Percentiles rank a stretch among this genome's conserved stretches.
phyloP scores from a whole-genome alignment of 2,797 vertebrate genomes.

The Chelidonichthys spinosus region DNA sequence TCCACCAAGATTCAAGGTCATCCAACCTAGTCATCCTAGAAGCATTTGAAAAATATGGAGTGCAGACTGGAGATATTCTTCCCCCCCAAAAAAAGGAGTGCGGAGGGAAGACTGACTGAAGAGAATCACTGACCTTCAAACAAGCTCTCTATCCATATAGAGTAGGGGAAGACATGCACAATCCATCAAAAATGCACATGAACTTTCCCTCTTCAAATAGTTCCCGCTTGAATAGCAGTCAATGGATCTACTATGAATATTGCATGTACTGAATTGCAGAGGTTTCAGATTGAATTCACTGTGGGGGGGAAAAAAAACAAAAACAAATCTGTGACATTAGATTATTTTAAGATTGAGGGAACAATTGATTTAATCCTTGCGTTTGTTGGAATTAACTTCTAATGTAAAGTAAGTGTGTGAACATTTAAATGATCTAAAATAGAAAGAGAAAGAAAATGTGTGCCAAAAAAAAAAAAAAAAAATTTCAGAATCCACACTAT shows the following conservation, averaged over 20 bases:
- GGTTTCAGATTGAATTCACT: conserved; percentile 74
- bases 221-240: conserved; percentile 83
- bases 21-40: conserved; percentile 79
- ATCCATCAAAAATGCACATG: conserved; percentile 87
- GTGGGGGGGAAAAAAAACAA: conserved; percentile 35
- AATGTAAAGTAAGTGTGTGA: background rate
- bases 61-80: conserved; percentile 73
- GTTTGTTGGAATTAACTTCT: background rate
- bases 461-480: conserved; percentile 36
- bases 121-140: conserved; percentile 86
- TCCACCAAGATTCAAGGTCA: conserved; percentile 76
- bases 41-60: conserved; percentile 78
- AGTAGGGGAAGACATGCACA: conserved; percentile 82
- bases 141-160: conserved; percentile 84
- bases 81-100: conserved; percentile 64
- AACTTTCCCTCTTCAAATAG: conserved; percentile 86
- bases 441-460: background rate
- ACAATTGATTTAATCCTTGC: background rate
- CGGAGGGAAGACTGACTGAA: conserved; percentile 75
- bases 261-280: conserved; percentile 78
- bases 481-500: conserved; percentile 51
- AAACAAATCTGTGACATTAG: conserved; percentile 56
- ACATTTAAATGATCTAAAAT: background rate
- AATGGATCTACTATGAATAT: conserved; percentile 86
- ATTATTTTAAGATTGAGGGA: conserved; percentile 47